phyloP scores from a whole-genome alignment of 2,797 vertebrate species.

The Tympanoctomys barrerae region DNA sequence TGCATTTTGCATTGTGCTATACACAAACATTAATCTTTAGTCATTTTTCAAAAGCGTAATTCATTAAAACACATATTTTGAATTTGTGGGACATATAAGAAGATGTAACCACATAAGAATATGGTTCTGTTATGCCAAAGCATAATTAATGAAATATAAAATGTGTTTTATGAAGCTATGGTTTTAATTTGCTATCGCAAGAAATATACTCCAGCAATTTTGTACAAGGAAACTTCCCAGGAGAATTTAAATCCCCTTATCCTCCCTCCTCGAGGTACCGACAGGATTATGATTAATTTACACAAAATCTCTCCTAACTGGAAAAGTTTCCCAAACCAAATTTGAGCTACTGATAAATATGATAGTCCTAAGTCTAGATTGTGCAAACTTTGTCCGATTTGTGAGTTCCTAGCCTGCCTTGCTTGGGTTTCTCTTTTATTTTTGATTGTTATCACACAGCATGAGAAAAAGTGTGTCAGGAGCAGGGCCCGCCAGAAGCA shows the following conservation, averaged over 20 bases:
- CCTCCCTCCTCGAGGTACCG: conserved; percentile 21
- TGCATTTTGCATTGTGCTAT: conserved; percentile 46
- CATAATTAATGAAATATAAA: conserved; percentile 76
- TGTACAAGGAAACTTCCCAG: conserved; percentile 72
- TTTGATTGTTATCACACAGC: conserved; percentile 49
- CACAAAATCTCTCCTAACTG: conserved; percentile 63
- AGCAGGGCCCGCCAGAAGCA: conserved; percentile 19
- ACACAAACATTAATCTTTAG: conserved; percentile 69
- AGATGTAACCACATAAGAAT: conserved; percentile 63
- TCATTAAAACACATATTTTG: conserved; percentile 73
- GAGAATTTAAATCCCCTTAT: conserved; percentile 44
- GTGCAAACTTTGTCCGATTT: conserved; percentile 66
- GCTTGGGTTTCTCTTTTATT: conserved; percentile 10
- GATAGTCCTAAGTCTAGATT: conserved; percentile 62
- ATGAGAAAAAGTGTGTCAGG: conserved; percentile 26
- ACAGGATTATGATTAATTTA: conserved; percentile 79
- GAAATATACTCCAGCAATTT: conserved; percentile 61
- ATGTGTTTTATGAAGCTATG: conserved; percentile 29
- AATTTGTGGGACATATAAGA: conserved; percentile 61
- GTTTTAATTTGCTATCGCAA: conserved; percentile 78
- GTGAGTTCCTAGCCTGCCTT: conserved; percentile 36
- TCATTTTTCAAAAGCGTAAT: conserved; percentile 54
- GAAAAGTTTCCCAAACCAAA: conserved; percentile 67
- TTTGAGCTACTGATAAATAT: conserved; percentile 41
- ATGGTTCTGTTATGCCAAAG: conserved; percentile 67